Percentiles rank a stretch among this genome's conserved stretches.
Conservation (phyloP, 2,797 vertebrate species). For the Acipenser transmontanus region DNA sequence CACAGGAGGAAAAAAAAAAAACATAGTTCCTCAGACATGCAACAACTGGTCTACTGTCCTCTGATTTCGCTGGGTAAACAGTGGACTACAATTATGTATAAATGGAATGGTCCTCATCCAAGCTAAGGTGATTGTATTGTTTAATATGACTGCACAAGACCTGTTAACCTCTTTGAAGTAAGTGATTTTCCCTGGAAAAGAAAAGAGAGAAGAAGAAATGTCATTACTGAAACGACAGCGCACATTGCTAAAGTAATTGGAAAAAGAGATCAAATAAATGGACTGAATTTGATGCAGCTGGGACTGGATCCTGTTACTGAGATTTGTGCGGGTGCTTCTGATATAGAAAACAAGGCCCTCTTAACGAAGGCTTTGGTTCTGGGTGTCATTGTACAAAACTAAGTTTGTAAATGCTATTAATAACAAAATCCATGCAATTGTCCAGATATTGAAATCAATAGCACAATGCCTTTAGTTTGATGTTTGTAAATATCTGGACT, state of each 20-base stretch:
- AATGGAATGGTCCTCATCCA: conserved; percentile 57
- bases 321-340: neutral
- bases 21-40: conserved; percentile 82
- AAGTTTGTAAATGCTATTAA: no score
- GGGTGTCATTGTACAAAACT: no score
- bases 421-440: no score
- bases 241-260: no score
- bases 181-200: conserved; percentile 71
- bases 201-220: conserved; percentile 49
- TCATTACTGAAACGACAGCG: conserved; percentile 29
- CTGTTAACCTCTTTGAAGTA: conserved; percentile 81
- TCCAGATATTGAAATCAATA: no score
- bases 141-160: conserved; percentile 87
- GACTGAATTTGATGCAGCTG: neutral
- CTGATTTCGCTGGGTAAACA: conserved; percentile 52
- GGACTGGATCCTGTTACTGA: neutral
- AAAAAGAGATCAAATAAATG: conserved; percentile 25
- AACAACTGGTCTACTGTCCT: conserved; percentile 76
- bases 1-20: conserved; percentile 52
- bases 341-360: no score
- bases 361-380: no score
- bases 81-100: conserved; percentile 60
- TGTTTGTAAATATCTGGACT: no score
- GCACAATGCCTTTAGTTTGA: no score
- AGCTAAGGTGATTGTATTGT: conserved; percentile 60